Base-by-base conservation (phyloP, 2,888 invertebrate genomes). In the Lottia gigantea region DNA sequence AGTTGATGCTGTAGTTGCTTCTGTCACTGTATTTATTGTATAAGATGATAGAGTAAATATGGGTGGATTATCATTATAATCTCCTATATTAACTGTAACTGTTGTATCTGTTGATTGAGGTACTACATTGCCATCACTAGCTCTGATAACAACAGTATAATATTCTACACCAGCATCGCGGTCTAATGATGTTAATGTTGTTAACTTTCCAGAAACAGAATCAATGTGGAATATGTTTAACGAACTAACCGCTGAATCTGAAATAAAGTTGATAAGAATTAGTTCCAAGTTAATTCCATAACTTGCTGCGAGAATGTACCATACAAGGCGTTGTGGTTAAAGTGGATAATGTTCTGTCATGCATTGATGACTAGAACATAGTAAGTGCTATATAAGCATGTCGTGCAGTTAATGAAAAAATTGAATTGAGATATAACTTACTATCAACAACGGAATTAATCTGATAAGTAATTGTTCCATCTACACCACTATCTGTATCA, bases 381-480 rank as follows among this genome's bases (percentile, higher is more conserved):
- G 49, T 15, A 31, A 31, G 3, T 31, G 31, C 6, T 4, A 31
- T 31, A 4, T 31, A 31, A 4, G 31, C 6, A 31, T 2, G 31
- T 31, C n/a, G n/a, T n/a, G 2, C 6, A 31, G 31, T 31, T 31
- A 40, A 40, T 8, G 40, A 40, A 40, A 40, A 11, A 8, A 40
- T n/a, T n/a, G 40, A 40, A 8, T 19, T 16, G 19, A 55, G 19
- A 8, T 12, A 12, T 23, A 23, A 55, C 55, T 55, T 55, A 55
- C 55, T 55, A 23, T 55, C 55, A 8, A 55, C 55, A 55, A 23
- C 23, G 14, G 55, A 55, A 62, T 68, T 68, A 40, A 83, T 79
- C 66, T 74, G 73, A 73, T 82, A 83, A 15, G 76, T 75, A n/a
- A 83, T 73, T 14, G 72, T 71, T 8, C 85, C 85, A 71, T 83